Conservation (phyloP, 2,888 invertebrate species). For the Andrena flavipes region DNA sequence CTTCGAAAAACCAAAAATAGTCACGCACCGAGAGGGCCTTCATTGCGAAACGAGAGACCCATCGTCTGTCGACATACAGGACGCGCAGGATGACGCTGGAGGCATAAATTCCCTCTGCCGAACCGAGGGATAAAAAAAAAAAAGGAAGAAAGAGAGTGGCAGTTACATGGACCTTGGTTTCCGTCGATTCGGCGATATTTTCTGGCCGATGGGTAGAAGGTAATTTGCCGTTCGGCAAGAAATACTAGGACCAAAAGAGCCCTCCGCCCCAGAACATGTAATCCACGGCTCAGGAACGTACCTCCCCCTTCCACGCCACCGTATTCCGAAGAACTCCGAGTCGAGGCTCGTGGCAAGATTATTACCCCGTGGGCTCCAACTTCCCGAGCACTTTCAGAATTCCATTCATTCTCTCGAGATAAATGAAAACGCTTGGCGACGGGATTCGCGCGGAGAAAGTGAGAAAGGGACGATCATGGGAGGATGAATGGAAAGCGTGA, state of each 20-base stretch:
- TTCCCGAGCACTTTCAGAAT: not conserved
- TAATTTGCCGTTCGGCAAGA: conserved; percentile 54
- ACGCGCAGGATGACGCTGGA: conserved; percentile 14
- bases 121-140: conserved; percentile 32
- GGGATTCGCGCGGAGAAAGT: not conserved
- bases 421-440: not conserved
- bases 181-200: conserved; percentile 70
- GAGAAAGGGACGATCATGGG: not conserved
- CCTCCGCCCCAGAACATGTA: conserved; percentile 40
- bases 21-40: not conserved
- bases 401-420: not conserved
- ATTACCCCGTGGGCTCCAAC: not conserved
- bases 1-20: not conserved
- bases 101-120: conserved; percentile 53
- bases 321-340: conserved; percentile 12
- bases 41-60: not conserved
- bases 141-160: conserved; percentile 18
- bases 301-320: not conserved
- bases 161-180: conserved; percentile 53
- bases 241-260: conserved; percentile 30
- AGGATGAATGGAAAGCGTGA: not conserved
- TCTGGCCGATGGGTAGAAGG: conserved; percentile 53
- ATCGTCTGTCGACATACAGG: conserved; percentile 1
- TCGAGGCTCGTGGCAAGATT: not conserved
- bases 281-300: conserved; percentile 30